phyloP scores from a whole-genome alignment of 1,140 invertebrate species.

The Drosophila arizonae region DNA sequence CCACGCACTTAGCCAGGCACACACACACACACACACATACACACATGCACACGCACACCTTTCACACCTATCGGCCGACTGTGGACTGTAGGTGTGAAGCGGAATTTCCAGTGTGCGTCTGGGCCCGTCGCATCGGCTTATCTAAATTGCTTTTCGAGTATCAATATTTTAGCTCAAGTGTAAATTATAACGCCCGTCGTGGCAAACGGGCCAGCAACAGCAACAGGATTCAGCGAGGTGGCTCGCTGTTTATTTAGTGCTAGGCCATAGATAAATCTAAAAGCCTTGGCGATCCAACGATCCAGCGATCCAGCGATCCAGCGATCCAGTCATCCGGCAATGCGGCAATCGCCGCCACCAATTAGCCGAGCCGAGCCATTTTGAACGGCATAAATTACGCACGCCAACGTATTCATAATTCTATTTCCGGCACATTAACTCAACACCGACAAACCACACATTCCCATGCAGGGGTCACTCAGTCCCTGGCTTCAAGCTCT shows the following conservation, averaged over 20 bases:
- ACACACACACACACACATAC: conserved; percentile 29
- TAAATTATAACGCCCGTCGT: conserved; percentile 70
- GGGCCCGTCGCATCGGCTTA: conserved; percentile 57
- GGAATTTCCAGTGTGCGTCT: conserved; percentile 72
- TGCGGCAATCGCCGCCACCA: conserved; percentile 3
- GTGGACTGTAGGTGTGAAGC: conserved; percentile 78
- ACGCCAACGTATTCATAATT: conserved; percentile 80
- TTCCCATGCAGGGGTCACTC: conserved; percentile 47
- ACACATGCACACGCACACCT: conserved; percentile 32
- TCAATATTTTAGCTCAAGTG: conserved; percentile 83
- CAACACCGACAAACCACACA: conserved; percentile 27
- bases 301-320: conserved; percentile 8
- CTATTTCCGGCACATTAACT: conserved; percentile 78
- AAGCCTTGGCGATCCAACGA: conserved; percentile 51
- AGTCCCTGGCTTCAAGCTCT: conserved; percentile 20
- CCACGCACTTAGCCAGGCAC: conserved; percentile 58
- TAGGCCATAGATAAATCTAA: conserved; percentile 79
- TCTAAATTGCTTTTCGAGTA: conserved; percentile 83
- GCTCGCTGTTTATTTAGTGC: conserved; percentile 67
- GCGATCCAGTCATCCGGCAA: conserved; percentile 19
- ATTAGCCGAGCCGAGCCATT: conserved; percentile 46
- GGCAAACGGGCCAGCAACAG: background rate
- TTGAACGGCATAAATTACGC: conserved; percentile 73
- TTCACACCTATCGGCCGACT: conserved; percentile 62
- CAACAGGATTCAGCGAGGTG: conserved; percentile 12